Evolutionary conservation across 1,140 invertebrate species (phyloP).

Genomic region (Saccostrea glomerata): DNA sequence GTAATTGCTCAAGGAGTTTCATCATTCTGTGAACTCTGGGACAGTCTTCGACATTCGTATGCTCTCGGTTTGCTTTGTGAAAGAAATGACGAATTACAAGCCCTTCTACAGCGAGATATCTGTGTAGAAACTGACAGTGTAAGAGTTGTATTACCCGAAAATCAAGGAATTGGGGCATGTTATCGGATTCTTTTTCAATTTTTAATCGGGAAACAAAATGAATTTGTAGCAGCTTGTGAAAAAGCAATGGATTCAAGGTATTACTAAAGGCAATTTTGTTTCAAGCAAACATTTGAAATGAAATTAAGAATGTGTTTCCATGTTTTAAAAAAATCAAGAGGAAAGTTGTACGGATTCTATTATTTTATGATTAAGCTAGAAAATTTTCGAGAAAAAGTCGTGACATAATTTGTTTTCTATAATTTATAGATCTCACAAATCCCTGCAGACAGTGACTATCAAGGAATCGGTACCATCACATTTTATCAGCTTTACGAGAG

Average conservation of each 20-base stretch:
- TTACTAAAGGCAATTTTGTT: too few species aligned
- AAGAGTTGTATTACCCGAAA: not conserved
- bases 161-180: not conserved
- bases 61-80: not conserved
- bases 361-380: too few species aligned
- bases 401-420: too few species aligned
- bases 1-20: not conserved
- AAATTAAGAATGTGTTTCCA: too few species aligned
- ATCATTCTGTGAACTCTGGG: not conserved
- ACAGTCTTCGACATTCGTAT: not conserved
- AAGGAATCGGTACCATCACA: not conserved
- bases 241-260: not conserved
- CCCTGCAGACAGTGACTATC: not conserved
- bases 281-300: too few species aligned
- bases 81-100: not conserved
- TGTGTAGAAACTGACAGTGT: not conserved
- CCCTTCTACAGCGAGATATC: not conserved
- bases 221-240: not conserved
- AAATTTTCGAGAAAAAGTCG: too few species aligned
- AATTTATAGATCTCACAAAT: not conserved
- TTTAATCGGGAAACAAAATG: slow-evolving; percentile 8
- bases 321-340: too few species aligned
- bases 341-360: too few species aligned
- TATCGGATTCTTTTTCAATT: not conserved
- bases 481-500: not conserved